These are phyloP conservation scores for Nomada lathburiana DNA, from an alignment of 2,888 invertebrate species.

Conservation along the genomic window DNA sequence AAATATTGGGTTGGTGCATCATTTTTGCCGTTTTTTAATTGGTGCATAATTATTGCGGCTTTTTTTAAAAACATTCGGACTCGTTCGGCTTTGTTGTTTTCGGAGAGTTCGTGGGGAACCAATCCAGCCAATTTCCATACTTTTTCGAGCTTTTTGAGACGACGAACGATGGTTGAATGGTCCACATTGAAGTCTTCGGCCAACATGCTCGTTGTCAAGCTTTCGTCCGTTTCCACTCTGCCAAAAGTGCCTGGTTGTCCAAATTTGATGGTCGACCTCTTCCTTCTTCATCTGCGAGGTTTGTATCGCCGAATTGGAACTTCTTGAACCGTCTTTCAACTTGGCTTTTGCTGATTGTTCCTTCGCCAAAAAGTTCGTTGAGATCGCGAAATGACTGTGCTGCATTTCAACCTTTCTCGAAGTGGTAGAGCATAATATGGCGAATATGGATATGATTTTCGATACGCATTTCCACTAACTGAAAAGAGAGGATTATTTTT, in stretches of 20 bases:
- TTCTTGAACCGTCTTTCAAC: slow-evolving; percentile 9
- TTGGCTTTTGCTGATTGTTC: slow-evolving; percentile 27
- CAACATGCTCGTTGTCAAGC: slow-evolving; percentile 21
- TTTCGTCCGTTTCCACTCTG: slow-evolving; percentile 23
- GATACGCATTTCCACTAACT: neutral
- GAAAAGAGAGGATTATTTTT: neutral
- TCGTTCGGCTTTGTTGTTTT: neutral
- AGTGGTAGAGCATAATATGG: slow-evolving; percentile 6
- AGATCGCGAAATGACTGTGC: slow-evolving; percentile 3
- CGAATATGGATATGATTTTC: slow-evolving; percentile 7
- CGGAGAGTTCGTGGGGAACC: neutral
- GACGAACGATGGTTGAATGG: slow-evolving; percentile 10
- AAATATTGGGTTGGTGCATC: too few relatives aligned
- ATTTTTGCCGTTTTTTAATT: too few relatives aligned
- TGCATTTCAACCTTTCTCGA: neutral
- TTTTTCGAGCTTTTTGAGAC: slow-evolving; percentile 13
- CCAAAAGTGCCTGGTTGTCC: slow-evolving; percentile 1
- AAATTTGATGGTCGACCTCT: slow-evolving; percentile 4
- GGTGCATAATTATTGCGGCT: neutral
- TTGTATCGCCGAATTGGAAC: slow-evolving; percentile 27
- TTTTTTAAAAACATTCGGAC: neutral
- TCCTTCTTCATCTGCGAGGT: slow-evolving; percentile 9
- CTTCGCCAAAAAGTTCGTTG: slow-evolving; percentile 29
- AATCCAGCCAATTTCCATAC: neutral
- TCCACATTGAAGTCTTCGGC: slow-evolving; percentile 11